Evolutionary conservation across 2,888 invertebrate species (phyloP), one percentile per base, ranked within the genome.

Genomic region (Panopea generosa): DNA sequence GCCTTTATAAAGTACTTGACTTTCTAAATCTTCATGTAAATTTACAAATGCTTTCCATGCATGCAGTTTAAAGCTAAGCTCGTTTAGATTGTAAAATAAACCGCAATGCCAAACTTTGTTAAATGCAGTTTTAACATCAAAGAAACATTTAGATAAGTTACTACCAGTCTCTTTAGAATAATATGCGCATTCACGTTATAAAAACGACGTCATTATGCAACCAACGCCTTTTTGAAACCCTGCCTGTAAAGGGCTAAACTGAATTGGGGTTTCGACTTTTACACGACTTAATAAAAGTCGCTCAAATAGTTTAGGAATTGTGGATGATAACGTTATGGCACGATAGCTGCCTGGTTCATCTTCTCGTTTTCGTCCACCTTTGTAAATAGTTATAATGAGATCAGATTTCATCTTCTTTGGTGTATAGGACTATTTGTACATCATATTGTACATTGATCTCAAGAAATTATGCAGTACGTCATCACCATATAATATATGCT

Each of bases 141-240:
- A n/a, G n/a, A n/a, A n/a, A n/a, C n/a, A n/a, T n/a, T n/a, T n/a
- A n/a, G n/a, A n/a, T n/a, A n/a, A n/a, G n/a, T n/a, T n/a, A n/a
- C n/a, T n/a, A n/a, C n/a, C n/a, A n/a, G n/a, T n/a, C n/a, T n/a
- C n/a, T n/a, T n/a, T n/a, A n/a, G n/a, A n/a, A n/a, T n/a, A n/a
- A n/a, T n/a, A n/a, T n/a, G n/a, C n/a, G n/a, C n/a, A n/a, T 43
- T 65, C 65, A 43, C 65, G 38, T 3, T 43, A 27, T 6, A 62
- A n/a, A 38, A 62, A 70, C n/a, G 70, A 61, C n/a, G 62, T 62
- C 55, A 62, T 70, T 7, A 33, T 11, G 26, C 70, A 62, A n/a
- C 70, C 50, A 22, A 61, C n/a, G 16, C 43, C 1, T 38, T 61
- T 53, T 18, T 62, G 69, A 47, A 62, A 70, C 14, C 61, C 62